phyloP scores from a whole-genome alignment of 92 coral and sea anemone genomes.

The Zoanthus gigantus region DNA sequence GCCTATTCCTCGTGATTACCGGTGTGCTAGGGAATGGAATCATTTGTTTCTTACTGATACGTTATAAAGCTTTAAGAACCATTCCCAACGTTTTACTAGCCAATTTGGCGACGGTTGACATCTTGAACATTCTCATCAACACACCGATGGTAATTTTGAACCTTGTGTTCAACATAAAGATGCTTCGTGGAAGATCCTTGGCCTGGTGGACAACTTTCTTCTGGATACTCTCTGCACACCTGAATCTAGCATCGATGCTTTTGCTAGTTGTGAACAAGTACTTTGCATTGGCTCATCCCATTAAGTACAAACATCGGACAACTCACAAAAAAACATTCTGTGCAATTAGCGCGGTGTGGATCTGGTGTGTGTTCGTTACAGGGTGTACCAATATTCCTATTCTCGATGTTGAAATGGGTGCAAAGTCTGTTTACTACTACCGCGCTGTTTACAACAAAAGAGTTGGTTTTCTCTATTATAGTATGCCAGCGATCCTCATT shows the following conservation, averaged over 20 bases:
- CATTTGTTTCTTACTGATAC: not conserved
- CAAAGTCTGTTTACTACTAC: not conserved
- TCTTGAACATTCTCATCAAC: conserved; percentile 6
- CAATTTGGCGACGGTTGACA: not conserved
- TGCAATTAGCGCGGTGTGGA: not conserved
- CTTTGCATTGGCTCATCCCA: not conserved
- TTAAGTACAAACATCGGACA: not conserved
- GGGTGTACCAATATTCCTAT: not conserved
- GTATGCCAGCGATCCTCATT: not conserved
- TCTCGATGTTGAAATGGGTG: not conserved
- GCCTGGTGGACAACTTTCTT: conserved; percentile 7
- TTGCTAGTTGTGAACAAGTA: not conserved
- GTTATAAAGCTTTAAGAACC: not conserved
- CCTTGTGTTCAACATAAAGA: not conserved
- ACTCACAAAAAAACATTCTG: too few species aligned
- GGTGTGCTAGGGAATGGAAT: not conserved
- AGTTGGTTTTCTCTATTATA: not conserved
- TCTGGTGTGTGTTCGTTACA: not conserved
- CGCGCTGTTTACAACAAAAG: not conserved
- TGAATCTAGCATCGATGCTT: not conserved
- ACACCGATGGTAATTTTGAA: not conserved
- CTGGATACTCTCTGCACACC: not conserved
- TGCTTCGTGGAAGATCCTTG: not conserved
- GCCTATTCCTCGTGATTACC: too few species aligned
- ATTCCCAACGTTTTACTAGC: conserved; percentile 2